These are phyloP conservation scores for Epizoanthus rinbou DNA, from an alignment of 92 coral and sea anemone species.

Conservation along the genomic window DNA sequence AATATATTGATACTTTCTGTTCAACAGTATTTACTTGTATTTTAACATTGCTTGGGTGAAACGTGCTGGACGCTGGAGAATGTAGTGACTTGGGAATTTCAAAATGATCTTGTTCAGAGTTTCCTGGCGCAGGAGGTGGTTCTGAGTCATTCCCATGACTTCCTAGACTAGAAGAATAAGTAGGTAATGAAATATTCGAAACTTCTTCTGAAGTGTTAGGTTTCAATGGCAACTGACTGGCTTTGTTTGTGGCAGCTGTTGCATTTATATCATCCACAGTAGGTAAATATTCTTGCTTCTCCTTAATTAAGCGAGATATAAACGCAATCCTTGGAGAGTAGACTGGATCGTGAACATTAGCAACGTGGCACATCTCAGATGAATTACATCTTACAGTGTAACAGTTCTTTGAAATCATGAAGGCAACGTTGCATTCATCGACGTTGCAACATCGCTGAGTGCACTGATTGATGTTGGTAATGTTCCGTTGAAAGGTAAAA, in stretches of 20 bases:
- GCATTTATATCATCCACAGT: neutral
- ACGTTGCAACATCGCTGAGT: constrained; percentile 35
- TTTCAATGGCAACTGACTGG: neutral
- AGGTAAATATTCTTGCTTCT: neutral
- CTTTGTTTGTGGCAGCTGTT: neutral
- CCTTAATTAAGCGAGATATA: neutral
- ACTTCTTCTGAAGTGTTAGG: neutral
- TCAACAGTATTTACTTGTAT: neutral
- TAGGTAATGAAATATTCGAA: neutral
- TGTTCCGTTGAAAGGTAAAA: constrained; percentile 8
- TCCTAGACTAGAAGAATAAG: neutral
- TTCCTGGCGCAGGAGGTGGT: neutral
- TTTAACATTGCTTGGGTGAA: neutral
- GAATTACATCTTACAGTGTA: constrained; percentile 48
- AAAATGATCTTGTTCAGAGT: neutral
- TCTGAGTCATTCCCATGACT: neutral
- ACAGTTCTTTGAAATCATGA: constrained; percentile 46
- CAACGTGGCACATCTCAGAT: constrained; percentile 30
- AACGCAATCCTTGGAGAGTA: constrained; percentile 24
- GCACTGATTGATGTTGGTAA: constrained; percentile 39
- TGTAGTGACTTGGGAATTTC: too few relatives aligned
- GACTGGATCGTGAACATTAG: constrained; percentile 7
- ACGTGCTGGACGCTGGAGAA: neutral
- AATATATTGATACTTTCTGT: neutral
- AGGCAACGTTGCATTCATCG: constrained; percentile 48